These are phyloP conservation scores for Charadrius vociferus DNA, from an alignment of 2,113 vertebrate species.

Conservation along the genomic window DNA sequence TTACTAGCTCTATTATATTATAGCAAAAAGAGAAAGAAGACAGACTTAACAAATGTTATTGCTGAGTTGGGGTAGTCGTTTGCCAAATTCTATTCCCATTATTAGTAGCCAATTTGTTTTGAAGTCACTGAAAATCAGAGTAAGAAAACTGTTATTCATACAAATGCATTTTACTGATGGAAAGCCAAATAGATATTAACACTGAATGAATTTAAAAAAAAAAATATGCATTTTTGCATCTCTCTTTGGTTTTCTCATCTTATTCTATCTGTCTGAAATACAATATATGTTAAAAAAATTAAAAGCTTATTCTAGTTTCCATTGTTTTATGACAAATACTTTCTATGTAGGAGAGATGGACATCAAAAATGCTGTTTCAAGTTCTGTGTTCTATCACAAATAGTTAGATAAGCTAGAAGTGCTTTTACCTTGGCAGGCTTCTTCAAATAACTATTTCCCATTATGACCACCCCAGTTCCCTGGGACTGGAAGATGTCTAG, in stretches of 20 bases:
- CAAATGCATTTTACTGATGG: neutral
- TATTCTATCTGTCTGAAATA: neutral
- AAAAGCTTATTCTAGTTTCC: neutral
- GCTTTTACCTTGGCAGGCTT: neutral
- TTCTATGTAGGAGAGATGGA: neutral
- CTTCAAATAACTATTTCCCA: neutral
- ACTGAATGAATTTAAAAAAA: neutral
- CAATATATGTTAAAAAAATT: neutral
- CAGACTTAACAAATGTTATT: slow-evolving; percentile 5
- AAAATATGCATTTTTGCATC: neutral
- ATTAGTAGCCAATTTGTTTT: neutral
- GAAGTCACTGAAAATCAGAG: neutral
- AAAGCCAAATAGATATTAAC: neutral
- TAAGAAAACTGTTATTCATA: slow-evolving; percentile 2
- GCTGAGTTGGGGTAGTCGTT: neutral
- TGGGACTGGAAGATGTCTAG: neutral
- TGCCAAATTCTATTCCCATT: slow-evolving; percentile 1
- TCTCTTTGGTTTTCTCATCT: neutral
- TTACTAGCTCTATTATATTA: slow-evolving; percentile 27
- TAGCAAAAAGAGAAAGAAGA: neutral
- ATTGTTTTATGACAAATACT: neutral
- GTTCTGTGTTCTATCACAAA: neutral
- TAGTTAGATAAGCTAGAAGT: neutral
- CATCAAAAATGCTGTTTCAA: neutral
- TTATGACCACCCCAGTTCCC: neutral